Percentiles rank a stretch among this genome's conserved stretches.
Conservation (phyloP, 1,140 invertebrate genomes). For the Diorhabda elongata region DNA sequence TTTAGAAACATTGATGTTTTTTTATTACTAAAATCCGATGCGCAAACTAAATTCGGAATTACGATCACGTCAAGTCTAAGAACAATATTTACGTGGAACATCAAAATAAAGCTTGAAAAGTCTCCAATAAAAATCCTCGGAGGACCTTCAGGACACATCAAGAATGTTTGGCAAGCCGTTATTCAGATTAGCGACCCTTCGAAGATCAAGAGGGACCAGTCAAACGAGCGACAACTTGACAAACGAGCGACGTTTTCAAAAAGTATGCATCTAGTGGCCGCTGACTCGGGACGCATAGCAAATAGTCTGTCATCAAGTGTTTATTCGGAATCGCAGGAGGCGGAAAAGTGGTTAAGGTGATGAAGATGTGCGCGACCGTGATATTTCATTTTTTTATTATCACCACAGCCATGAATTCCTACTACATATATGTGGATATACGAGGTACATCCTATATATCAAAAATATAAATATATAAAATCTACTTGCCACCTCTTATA, state of each 20-base stretch:
- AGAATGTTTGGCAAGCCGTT: conserved; percentile 15
- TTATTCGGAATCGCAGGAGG: conserved; percentile 17
- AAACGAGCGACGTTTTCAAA: conserved; percentile 22
- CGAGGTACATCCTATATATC: too few relatives aligned
- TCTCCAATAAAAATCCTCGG: conserved; percentile 16
- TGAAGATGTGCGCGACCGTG: neutral
- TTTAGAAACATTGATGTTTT: too few relatives aligned
- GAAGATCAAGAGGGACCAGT: conserved; percentile 18
- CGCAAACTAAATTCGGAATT: conserved; percentile 4
- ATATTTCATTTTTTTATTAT: too few relatives aligned
- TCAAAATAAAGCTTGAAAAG: conserved; percentile 4
- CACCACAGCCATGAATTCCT: too few relatives aligned
- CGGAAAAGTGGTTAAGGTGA: conserved; percentile 6
- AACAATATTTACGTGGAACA: conserved; percentile 10
- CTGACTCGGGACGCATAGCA: conserved; percentile 22
- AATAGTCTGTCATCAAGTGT: conserved; percentile 21
- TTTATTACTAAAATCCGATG: neutral
- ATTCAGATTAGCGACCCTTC: conserved; percentile 8
- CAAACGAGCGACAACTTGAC: conserved; percentile 13
- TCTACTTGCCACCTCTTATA: too few relatives aligned
- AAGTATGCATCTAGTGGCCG: conserved; percentile 22
- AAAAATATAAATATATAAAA: too few relatives aligned
- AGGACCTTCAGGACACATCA: conserved; percentile 13
- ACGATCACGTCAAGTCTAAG: conserved; percentile 5
- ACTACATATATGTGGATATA: too few relatives aligned